Percentiles rank a stretch among this genome's conserved stretches.
phyloP scores from a whole-genome alignment of 2,888 invertebrate species.

The Ischnura elegans region DNA sequence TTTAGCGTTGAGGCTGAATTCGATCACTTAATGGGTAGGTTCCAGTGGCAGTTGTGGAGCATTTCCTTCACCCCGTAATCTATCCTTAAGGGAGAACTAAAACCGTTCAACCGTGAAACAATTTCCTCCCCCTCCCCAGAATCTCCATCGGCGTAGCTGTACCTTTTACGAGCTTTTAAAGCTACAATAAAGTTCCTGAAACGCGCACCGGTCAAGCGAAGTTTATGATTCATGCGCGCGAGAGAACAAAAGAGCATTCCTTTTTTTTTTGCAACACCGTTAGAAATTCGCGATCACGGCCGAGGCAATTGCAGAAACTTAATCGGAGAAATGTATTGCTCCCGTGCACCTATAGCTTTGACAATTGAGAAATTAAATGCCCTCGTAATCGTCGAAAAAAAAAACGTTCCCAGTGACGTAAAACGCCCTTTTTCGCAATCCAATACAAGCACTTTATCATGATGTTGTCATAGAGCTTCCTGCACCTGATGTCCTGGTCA shows the following conservation, averaged over 20 bases:
- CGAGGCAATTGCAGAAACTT: background rate
- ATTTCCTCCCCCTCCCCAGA: background rate
- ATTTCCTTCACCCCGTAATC: background rate
- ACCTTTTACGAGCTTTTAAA: background rate
- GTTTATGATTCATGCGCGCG: background rate
- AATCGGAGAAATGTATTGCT: background rate
- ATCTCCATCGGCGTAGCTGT: background rate
- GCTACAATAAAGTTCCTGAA: background rate
- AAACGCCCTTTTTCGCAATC: background rate
- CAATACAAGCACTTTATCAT: background rate
- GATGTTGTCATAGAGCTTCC: background rate
- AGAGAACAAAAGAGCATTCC: background rate
- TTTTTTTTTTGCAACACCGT: background rate
- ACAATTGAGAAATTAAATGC: background rate
- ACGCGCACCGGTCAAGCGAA: background rate
- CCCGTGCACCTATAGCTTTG: background rate
- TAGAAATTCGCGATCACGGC: background rate
- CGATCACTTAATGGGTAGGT: background rate
- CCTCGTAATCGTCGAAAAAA: background rate
- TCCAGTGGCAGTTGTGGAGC: background rate
- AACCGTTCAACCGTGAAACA: background rate
- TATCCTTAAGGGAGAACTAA: background rate
- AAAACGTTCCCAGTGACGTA: background rate
- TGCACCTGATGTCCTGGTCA: background rate
- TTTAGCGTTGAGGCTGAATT: background rate